Evolutionary conservation across 2,797 vertebrate genomes (phyloP), one percentile per base, ranked within the genome.

Genomic region (Sciurus carolinensis): DNA sequence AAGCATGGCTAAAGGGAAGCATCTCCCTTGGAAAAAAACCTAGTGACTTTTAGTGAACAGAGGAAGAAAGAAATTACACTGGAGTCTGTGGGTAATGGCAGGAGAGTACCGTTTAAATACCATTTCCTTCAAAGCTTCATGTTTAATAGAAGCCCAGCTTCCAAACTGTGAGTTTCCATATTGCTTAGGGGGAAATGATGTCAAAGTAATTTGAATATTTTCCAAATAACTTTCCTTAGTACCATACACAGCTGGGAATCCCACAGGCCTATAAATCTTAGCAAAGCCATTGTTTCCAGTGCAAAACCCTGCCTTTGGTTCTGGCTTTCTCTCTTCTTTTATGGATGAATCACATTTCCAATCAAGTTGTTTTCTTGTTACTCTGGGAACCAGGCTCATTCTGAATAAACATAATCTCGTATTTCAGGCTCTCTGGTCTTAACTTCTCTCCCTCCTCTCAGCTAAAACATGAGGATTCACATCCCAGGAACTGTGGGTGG

Each of bases 211-310:
- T 83, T 84, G 17, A 95, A 89, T 91, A 90, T 36, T 75, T 95
- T 95, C 92, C 88, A 69, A 92, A 91, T 77, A 95, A 54, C 50
- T 94, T 92, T 82, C 59, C 71, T 91, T 94, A 94, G 90, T 69
- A 72, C 57, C 11, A 36, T 50, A 20, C 57, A 24, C 47, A 94
- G 90, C n/a, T 54, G 12, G 81, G 39, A 95, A 82, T 92, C 73
- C 71, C 57, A 66, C 52, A 92, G 66, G 69, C 54, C 64, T 93
- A 13, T 87, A 64, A 87, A 82, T 89, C 72, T 73, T 50, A 93
- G 66, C 83, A 95, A 95, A 92, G 33, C 24, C 89, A 81, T n/a
- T 82, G 17, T 89, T 94, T 52, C 39, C 80, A 71, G 8, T 22
- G 91, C 83, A 92, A 80, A 97, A 82, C 11, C 5, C 71, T 87